Base-by-base conservation (phyloP, 2,113 vertebrate genomes). In the Gallinago jamesoni region DNA sequence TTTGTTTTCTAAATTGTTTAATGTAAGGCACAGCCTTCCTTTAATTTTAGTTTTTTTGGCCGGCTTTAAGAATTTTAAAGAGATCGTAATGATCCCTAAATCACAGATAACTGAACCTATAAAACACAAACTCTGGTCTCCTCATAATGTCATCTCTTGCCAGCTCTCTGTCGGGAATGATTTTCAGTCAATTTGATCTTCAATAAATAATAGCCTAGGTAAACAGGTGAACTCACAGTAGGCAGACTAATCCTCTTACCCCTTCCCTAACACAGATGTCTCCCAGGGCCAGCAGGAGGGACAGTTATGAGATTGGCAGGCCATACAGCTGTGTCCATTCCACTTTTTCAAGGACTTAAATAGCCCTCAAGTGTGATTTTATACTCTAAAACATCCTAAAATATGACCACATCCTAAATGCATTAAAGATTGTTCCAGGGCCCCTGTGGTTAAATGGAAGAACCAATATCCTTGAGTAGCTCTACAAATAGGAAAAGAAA, bases 201-300 rank as follows among this genome's bases (percentile, higher is more conserved):
- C 96, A 94, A 94, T 96, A 96, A 96, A 96, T 95, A 94, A 96
- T 14, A 68, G 96, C 60, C 89, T 93, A 83, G 89, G 93, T 96
- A 97, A 97, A 97, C 92, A 96, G 93, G 97, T 96, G 96, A 96
- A 94, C 89, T 96, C 95, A 87, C 90, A 94, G 91, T 93, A 87
- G 90, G 90, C 72, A 96, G 89, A 55, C 78, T 88, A 92, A 95
- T 92, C 91, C 90, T 89, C 79, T 68, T 93, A 67, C 57, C 81
- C 77, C 73, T 92, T 92, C 87, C 73, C 95, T 93, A 47, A 28
- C 45, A 10, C 63, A 83, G 84, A 63, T 63, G 28, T 92, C 84
- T 93, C 89, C 50, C 84, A 73, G 89, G 27, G 39, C 41, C 55
- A 77, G 78, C 67, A 93, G 72, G 94, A 80, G 82, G 89, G 83